Evolutionary conservation across 2,888 invertebrate genomes (phyloP).

Genomic region (Seira musarum): DNA sequence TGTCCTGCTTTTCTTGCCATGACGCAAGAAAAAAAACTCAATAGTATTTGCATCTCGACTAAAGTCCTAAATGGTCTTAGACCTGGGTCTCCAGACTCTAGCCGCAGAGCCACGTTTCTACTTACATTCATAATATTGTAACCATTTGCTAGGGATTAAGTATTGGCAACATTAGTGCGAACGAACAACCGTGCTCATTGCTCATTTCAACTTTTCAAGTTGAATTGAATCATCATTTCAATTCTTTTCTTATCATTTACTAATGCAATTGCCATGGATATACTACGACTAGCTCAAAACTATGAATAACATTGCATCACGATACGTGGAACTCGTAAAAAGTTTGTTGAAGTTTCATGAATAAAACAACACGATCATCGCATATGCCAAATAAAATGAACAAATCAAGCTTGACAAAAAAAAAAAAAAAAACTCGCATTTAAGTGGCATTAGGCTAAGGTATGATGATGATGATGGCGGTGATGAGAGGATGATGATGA

Average conservation of each 20-base stretch:
- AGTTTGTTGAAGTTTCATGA: not conserved
- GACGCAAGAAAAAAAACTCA: not conserved
- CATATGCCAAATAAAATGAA: conserved; percentile 11
- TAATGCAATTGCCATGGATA: too few species aligned
- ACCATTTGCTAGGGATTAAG: too few species aligned
- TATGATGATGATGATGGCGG: not conserved
- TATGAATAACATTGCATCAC: conserved; percentile 3
- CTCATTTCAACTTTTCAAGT: too few species aligned
- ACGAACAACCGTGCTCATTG: too few species aligned
- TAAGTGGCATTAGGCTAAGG: not conserved
- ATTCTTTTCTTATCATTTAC: too few species aligned
- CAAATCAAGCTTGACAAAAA: conserved; percentile 17
- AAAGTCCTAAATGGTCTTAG: too few species aligned
- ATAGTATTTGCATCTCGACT: too few species aligned
- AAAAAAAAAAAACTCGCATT: not conserved
- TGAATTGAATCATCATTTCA: too few species aligned
- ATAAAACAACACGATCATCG: not conserved
- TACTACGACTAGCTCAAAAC: not conserved
- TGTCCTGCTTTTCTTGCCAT: not conserved
- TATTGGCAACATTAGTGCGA: too few species aligned
- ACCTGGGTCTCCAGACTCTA: too few species aligned
- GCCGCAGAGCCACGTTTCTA: too few species aligned
- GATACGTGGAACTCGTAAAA: conserved; percentile 3
- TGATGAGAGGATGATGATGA: not conserved
- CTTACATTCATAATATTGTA: too few species aligned